Conservation (phyloP, 2,888 invertebrate genomes). For the Escarpia spicata region DNA sequence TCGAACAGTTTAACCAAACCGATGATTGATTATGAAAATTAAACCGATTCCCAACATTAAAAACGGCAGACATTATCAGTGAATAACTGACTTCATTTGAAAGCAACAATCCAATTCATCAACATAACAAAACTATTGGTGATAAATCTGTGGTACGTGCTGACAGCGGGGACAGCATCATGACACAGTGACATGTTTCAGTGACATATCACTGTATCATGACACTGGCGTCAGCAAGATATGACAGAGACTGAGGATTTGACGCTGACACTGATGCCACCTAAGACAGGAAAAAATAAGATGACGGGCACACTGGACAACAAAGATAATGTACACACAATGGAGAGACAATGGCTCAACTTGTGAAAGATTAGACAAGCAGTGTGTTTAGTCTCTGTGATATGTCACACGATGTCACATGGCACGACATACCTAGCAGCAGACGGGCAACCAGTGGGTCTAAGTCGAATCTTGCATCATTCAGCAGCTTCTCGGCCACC, state of each 20-base stretch:
- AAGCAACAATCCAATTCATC: background rate
- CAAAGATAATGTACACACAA: background rate
- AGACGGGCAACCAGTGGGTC: constrained; percentile 46
- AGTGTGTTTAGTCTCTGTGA: background rate
- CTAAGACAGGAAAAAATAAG: no score
- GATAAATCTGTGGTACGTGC: background rate
- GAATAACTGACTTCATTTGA: no score
- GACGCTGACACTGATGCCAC: no score
- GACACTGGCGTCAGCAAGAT: no score
- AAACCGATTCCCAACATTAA: no score
- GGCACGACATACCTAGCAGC: constrained; percentile 29
- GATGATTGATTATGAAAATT: no score
- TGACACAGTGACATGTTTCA: background rate
- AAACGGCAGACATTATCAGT: background rate
- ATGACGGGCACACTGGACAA: background rate
- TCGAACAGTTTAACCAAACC: no score
- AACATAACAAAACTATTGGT: background rate
- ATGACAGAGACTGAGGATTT: no score
- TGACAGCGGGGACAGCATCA: no score
- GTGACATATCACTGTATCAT: no score
- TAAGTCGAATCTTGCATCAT: constrained; percentile 55
- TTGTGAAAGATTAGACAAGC: background rate
- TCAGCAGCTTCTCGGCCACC: constrained; percentile 71
- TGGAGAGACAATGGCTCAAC: background rate
- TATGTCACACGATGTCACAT: background rate